Evolutionary conservation across 2,113 vertebrate genomes (phyloP).

Genomic region (Willisornis vidua): DNA sequence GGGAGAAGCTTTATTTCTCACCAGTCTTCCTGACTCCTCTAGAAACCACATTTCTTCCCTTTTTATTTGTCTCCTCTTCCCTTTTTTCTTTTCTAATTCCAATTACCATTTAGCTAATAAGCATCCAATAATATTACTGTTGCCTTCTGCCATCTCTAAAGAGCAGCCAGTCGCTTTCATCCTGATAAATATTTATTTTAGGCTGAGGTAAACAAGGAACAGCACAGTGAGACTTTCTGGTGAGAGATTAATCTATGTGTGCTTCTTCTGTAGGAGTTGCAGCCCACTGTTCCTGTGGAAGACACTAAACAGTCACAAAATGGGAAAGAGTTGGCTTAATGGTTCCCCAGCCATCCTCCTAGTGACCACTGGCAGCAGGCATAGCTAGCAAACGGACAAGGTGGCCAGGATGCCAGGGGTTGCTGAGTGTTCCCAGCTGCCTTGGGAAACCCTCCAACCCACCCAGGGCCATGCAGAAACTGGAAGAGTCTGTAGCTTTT

Average conservation of each 20-base stretch:
- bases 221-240: neutral
- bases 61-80: neutral
- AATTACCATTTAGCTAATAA: conserved; percentile 28
- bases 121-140: neutral
- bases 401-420: neutral
- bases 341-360: neutral
- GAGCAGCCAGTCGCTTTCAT: conserved; percentile 1
- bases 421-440: neutral
- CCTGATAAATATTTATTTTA: conserved; percentile 5
- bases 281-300: neutral
- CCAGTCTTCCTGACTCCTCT: neutral
- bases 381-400: neutral
- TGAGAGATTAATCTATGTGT: neutral
- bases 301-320: neutral
- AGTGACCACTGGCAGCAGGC: neutral
- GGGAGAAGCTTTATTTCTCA: neutral
- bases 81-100: neutral
- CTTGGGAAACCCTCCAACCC: neutral
- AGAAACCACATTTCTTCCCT: neutral
- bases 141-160: neutral
- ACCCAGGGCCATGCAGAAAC: neutral
- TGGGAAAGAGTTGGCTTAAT: neutral
- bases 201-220: neutral
- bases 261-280: neutral
- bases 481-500: neutral